Evolutionary conservation across 2,888 invertebrate species (phyloP), one percentile per base, ranked within the genome.

Genomic region (Mongoloraphidia duomilia): DNA sequence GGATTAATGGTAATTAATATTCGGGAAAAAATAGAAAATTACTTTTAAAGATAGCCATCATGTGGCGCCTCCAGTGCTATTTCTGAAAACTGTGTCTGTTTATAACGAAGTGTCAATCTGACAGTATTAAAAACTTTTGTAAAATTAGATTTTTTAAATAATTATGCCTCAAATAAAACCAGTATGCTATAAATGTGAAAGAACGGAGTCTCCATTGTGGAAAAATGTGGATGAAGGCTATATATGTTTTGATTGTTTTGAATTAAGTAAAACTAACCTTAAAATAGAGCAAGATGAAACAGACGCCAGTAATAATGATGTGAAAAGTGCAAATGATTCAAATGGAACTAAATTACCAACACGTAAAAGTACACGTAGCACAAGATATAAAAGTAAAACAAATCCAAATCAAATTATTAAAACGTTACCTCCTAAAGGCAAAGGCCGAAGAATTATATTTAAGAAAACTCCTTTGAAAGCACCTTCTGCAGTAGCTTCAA

Each of bases 391-490:
- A 57, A 69, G 69, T 2, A 60, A 69, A 55, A 54, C 64, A 41
- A 70, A 70, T 57, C 69, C 69, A 1, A 63, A 65, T 54, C 68
- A 69, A 26, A 52, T 66, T n/a, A 65, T 69, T 0, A 70, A 70
- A 60, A 55, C 59, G 10, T 50, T 60, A 0, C 55, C 70, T 4
- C 72, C 79, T 1, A 76, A 85, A 61, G 86, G 87, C 2, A 79
- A 84, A 58, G 84, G 85, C 12, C 74, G 91, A 3, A 70, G 91
- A 52, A 77, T 81, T 47, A 75, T 90, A 50, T 85, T 87, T 60
- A 88, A 88, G 64, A 80, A 84, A 58, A 78, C 76, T 26, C 87
- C 89, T 0, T 73, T 84, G 4, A 89, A 87, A 65, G 85, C 90
- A 0, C 88, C 90, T 0, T 74, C 79, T 1, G 79, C 88, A 9